phyloP scores from a whole-genome alignment of 2,797 vertebrate genomes.

The Ambastaia sidthimunki region DNA sequence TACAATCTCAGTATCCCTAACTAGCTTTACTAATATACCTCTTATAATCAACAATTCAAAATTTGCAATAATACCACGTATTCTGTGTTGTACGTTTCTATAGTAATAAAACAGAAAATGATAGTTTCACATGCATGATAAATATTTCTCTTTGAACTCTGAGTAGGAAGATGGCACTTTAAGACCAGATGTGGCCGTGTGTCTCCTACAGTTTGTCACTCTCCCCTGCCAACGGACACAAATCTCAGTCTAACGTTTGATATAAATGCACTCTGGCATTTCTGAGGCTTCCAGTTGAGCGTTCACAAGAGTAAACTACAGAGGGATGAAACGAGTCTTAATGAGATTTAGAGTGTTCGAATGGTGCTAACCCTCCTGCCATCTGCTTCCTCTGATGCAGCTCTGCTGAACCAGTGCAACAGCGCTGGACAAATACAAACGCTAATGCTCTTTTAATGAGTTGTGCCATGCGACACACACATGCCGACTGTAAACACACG shows the following conservation, averaged over 20 bases:
- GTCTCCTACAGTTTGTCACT: constrained; percentile 26
- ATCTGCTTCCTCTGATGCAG: constrained; percentile 49
- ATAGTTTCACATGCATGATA: constrained; percentile 20
- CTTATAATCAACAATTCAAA: too few relatives aligned
- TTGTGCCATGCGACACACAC: constrained; percentile 48
- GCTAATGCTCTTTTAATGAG: constrained; percentile 59
- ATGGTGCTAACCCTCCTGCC: constrained; percentile 37
- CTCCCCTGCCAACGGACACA: constrained; percentile 25
- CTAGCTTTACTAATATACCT: too few relatives aligned
- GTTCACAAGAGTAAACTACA: constrained; percentile 52
- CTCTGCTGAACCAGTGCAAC: constrained; percentile 38
- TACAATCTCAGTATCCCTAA: too few relatives aligned
- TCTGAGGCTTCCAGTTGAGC: constrained; percentile 28
- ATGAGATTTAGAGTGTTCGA: constrained; percentile 56
- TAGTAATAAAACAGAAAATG: neutral
- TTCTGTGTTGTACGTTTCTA: too few relatives aligned
- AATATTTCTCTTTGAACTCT: constrained; percentile 19
- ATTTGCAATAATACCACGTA: too few relatives aligned
- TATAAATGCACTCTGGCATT: constrained; percentile 54
- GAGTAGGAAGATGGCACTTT: neutral
- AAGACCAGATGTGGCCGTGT: constrained; percentile 3
- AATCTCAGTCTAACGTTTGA: constrained; percentile 47
- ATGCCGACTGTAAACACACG: constrained; percentile 38
- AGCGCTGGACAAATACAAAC: constrained; percentile 53
- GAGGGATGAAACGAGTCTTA: constrained; percentile 59